A percentile compares a stretch with the other conserved stretches of the same genome.
Conservation (phyloP, 2,888 invertebrate species). For the Notocelia uddmanniana region DNA sequence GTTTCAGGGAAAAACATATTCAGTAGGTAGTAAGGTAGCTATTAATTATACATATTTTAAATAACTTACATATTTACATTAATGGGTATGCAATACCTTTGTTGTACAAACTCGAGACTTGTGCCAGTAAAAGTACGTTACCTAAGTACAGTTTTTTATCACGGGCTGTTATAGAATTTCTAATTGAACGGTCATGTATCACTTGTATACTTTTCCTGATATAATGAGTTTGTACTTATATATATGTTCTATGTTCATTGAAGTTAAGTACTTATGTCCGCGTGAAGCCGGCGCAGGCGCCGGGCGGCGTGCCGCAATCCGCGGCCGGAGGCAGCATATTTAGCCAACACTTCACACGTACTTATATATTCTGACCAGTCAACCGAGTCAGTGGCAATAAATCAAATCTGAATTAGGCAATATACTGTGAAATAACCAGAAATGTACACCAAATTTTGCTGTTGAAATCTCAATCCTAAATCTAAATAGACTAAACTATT, state of each 20-base stretch:
- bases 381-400: not conserved
- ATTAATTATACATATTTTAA: too few species aligned
- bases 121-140: conserved; percentile 1
- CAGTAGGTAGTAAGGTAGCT: conserved; percentile 1
- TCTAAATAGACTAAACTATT: not conserved
- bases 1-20: conserved; percentile 11
- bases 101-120: conserved; percentile 18
- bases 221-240: not conserved
- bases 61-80: conserved; percentile 12
- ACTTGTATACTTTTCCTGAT: not conserved
- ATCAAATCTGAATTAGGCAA: not conserved
- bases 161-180: not conserved
- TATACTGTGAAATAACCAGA: not conserved
- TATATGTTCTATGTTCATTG: conserved; percentile 16
- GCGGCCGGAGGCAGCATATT: conserved; percentile 8
- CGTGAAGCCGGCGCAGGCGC: conserved; percentile 21
- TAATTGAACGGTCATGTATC: not conserved
- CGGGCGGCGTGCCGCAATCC: conserved; percentile 12
- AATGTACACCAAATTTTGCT: not conserved
- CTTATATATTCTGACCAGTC: not conserved
- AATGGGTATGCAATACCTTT: conserved; percentile 20
- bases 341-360: conserved; percentile 5
- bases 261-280: conserved; percentile 26
- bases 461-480: not conserved
- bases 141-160: not conserved